These are phyloP conservation scores for Thymelicus acteon DNA, from an alignment of 2,888 invertebrate species.

Conservation along the genomic window DNA sequence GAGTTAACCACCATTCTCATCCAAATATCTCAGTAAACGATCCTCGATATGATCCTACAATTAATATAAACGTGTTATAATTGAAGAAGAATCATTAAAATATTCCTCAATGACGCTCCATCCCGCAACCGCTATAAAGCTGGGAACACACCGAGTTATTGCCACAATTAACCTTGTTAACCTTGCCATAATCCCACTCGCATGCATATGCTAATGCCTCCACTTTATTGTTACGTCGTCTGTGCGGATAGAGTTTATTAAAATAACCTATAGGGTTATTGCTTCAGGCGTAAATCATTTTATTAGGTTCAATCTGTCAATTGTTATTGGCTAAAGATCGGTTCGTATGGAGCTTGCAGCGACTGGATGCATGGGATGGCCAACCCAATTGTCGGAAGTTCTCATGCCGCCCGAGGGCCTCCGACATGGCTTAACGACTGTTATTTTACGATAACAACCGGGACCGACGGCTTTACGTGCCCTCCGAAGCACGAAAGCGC, in stretches of 20 bases:
- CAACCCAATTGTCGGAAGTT: too few relatives aligned
- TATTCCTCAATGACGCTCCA: constrained; percentile 15
- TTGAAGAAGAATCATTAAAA: constrained; percentile 24
- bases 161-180: constrained; percentile 36
- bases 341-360: background rate
- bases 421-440: too few relatives aligned
- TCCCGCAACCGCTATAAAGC: constrained; percentile 20
- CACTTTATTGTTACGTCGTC: constrained; percentile 18
- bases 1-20: background rate
- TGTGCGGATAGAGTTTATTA: constrained; percentile 21
- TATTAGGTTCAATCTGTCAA: constrained; percentile 15
- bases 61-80: constrained; percentile 28
- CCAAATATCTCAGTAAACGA: background rate
- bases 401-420: too few relatives aligned
- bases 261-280: constrained; percentile 18
- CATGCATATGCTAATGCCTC: constrained; percentile 29
- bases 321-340: background rate
- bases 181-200: constrained; percentile 16
- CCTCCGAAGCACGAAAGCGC: too few relatives aligned
- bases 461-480: too few relatives aligned
- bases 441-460: too few relatives aligned
- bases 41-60: background rate
- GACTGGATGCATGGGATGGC: too few relatives aligned
- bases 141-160: constrained; percentile 33
- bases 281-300: constrained; percentile 16